phyloP scores from a whole-genome alignment of 2,797 vertebrate species.

The Eospalax fontanierii region DNA sequence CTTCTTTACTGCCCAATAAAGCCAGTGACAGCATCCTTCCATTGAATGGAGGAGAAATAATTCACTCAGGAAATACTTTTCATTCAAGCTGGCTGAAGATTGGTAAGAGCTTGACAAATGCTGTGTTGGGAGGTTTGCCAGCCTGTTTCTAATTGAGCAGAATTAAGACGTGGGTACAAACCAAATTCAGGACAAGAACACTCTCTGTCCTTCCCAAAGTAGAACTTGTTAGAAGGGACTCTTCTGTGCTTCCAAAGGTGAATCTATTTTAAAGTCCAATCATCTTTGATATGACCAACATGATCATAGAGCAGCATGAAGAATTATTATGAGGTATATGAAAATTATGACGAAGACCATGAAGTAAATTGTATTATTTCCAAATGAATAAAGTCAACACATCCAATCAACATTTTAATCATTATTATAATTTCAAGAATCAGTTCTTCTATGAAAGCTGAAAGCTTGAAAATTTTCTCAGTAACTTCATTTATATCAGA shows the following conservation, averaged over 20 bases:
- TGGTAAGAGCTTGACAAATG: constrained; percentile 67
- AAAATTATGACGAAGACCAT: background rate
- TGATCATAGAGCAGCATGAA: background rate
- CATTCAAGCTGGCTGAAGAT: background rate
- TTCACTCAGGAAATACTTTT: constrained; percentile 56
- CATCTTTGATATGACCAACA: background rate
- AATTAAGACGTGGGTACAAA: background rate
- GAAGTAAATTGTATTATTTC: background rate
- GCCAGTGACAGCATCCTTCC: background rate
- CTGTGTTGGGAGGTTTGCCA: constrained; percentile 12
- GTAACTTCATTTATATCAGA: background rate
- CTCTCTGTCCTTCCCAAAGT: background rate
- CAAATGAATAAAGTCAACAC: background rate
- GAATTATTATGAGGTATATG: too few relatives aligned
- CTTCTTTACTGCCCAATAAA: constrained; percentile 68
- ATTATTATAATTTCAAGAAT: constrained; percentile 19
- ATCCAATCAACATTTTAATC: background rate
- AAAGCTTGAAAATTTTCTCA: background rate
- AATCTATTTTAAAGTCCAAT: background rate
- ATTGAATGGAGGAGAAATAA: constrained; percentile 62
- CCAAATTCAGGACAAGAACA: constrained; percentile 6
- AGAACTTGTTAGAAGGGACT: background rate
- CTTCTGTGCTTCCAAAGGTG: background rate
- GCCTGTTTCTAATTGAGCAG: background rate
- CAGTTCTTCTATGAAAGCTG: background rate